phyloP scores from a whole-genome alignment of 1,140 invertebrate genomes.

The Pygmarrhopalites habei region DNA sequence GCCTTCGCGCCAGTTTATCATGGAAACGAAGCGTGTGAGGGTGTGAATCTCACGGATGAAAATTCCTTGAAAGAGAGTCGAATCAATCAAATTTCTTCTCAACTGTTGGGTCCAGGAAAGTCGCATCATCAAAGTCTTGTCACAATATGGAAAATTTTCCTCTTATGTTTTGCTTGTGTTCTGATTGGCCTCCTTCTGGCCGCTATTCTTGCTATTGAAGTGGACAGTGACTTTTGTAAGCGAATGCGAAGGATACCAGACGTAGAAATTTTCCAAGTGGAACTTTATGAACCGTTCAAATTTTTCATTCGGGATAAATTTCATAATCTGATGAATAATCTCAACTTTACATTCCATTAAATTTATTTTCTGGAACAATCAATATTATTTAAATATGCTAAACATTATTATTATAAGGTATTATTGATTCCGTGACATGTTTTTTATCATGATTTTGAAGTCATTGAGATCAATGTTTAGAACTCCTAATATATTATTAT shows the following conservation, averaged over 20 bases:
- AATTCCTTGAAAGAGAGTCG: constrained; percentile 25
- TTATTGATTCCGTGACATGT: too few relatives aligned
- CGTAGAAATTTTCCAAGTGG: constrained; percentile 37
- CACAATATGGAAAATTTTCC: constrained; percentile 37
- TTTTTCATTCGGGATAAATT: constrained; percentile 31
- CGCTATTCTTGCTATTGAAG: constrained; percentile 35
- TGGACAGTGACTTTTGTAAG: constrained; percentile 36
- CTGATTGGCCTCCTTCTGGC: constrained; percentile 31
- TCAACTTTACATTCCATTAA: neutral
- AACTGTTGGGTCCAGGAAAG: neutral
- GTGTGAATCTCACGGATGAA: constrained; percentile 11
- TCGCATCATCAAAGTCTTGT: constrained; percentile 13
- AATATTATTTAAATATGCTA: neutral
- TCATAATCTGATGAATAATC: constrained; percentile 19
- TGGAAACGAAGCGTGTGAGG: constrained; percentile 21
- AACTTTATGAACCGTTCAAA: constrained; percentile 35
- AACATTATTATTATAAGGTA: neutral
- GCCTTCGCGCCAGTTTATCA: constrained; percentile 30
- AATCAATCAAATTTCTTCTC: constrained; percentile 26
- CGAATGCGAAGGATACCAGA: constrained; percentile 38
- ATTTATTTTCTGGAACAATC: neutral
- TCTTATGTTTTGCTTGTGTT: constrained; percentile 38
- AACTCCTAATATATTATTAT: neutral
- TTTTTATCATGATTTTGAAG: neutral
- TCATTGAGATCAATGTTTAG: neutral